phyloP scores from a whole-genome alignment of 37 sponge, comb jelly and placozoan species.

The Geodia barretti region DNA sequence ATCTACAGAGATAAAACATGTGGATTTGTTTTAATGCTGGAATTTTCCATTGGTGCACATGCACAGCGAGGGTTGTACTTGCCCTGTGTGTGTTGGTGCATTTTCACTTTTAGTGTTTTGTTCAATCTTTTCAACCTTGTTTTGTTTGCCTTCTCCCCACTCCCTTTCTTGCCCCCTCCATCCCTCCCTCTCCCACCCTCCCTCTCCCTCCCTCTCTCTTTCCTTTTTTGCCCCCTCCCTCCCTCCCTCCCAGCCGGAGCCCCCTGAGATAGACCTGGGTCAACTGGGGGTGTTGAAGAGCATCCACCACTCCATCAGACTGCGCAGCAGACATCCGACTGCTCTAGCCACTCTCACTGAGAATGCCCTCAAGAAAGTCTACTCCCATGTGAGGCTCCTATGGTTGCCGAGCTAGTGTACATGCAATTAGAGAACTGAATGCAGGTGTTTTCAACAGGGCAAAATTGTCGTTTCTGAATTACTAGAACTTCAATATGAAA shows the following conservation, averaged over 20 bases:
- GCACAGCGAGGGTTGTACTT: too few species aligned
- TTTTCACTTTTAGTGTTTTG: too few species aligned
- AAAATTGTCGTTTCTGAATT: too few species aligned
- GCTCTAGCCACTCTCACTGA: slow-evolving; percentile 49
- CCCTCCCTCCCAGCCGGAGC: slow-evolving; percentile 39
- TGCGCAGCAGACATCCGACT: slow-evolving; percentile 36
- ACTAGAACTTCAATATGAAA: too few species aligned
- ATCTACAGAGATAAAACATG: not conserved
- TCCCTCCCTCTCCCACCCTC: not conserved
- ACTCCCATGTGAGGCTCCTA: slow-evolving; percentile 44
- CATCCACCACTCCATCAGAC: slow-evolving; percentile 61
- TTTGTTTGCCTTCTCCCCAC: not conserved
- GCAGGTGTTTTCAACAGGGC: too few species aligned
- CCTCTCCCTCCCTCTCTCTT: not conserved
- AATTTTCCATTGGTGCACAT: not conserved
- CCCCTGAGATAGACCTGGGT: slow-evolving; percentile 61
- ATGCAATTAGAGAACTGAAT: too few species aligned
- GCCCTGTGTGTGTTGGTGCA: too few species aligned
- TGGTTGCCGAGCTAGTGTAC: not conserved
- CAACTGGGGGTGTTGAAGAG: slow-evolving; percentile 49
- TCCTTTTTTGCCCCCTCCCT: not conserved
- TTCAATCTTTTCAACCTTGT: not conserved
- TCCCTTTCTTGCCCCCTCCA: too few species aligned
- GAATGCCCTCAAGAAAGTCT: slow-evolving; percentile 64
- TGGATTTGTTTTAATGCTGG: not conserved